A percentile compares a stretch with the other conserved stretches of the same genome.
Evolutionary conservation across 2,113 vertebrate species (phyloP).

Genomic region (Syrrhaptes paradoxus): DNA sequence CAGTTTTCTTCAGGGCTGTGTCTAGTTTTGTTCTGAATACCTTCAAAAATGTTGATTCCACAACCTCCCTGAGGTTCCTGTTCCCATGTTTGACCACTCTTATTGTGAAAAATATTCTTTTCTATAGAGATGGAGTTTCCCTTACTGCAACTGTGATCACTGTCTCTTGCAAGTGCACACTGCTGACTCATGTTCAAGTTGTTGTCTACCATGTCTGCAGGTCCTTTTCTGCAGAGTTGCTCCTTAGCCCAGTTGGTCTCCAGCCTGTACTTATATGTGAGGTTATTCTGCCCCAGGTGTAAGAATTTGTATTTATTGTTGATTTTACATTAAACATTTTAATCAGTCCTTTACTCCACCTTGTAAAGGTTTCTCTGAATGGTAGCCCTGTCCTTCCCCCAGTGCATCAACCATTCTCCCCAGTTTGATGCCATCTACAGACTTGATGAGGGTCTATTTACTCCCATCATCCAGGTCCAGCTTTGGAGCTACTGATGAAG

Average conservation of each 20-base stretch:
- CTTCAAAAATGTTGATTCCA: background rate
- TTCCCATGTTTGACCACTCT: background rate
- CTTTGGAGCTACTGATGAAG: background rate
- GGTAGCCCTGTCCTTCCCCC: background rate
- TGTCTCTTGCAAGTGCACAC: background rate
- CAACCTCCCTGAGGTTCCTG: background rate
- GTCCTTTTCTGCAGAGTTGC: background rate
- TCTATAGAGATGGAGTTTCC: background rate
- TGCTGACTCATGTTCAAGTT: background rate
- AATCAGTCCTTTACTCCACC: background rate
- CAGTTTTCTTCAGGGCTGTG: background rate
- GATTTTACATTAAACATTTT: background rate
- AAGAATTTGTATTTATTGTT: background rate
- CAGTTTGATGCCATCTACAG: background rate
- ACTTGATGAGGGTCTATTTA: background rate
- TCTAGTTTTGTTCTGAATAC: background rate
- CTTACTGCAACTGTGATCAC: background rate
- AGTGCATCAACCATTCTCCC: background rate
- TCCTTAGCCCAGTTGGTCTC: background rate
- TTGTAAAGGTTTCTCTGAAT: background rate
- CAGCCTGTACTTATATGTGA: background rate
- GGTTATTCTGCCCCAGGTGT: background rate
- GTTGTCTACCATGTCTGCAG: background rate
- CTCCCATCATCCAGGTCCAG: background rate
- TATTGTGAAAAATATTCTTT: background rate